Evolutionary conservation across 2,113 vertebrate species (phyloP), one percentile per base, ranked within the genome.

Genomic region (Blennius ocellaris): DNA sequence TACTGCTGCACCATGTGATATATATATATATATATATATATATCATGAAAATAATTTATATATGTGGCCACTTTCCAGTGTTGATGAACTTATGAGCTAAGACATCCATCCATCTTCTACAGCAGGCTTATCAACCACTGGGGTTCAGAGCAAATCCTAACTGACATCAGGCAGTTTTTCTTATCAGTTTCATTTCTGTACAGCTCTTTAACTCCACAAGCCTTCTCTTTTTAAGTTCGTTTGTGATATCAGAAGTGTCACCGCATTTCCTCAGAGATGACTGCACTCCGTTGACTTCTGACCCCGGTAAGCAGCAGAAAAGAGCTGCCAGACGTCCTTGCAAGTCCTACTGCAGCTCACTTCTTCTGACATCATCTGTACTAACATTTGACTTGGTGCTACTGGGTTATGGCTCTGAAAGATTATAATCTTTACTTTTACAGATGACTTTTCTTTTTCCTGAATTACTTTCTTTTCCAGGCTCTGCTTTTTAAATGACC

Each of bases 401-500:
- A n/a, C n/a, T n/a, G 1, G 2, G 7, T 59, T 15, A 55, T 9
- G 5, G 10, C 6, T 53, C 67, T 62, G 8, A 73, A 72, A 50
- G 2, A 44, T 5, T 14, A 15, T 11, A 5, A 38, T 58, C 17
- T 54, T 69, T 8, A 51, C 21, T 63, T 30, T 30, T 30, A n/a
- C n/a, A n/a, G n/a, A n/a, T n/a, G n/a, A n/a, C n/a, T n/a, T n/a
- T n/a, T n/a, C n/a, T n/a, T n/a, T n/a, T n/a, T n/a, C n/a, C n/a
- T n/a, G n/a, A n/a, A n/a, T n/a, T n/a, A n/a, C n/a, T n/a, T n/a
- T n/a, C n/a, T n/a, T n/a, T 54, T 69, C 44, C 39, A 8, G 3
- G 81, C 67, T 74, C 21, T 56, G 62, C 50, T 65, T 60, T 44
- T 61, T 73, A 55, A 70, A 57, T 6, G 14, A 70, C 48, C 48